A percentile compares a stretch with the other conserved stretches of the same genome.
phyloP scores from a whole-genome alignment of 2,797 vertebrate species.

The Chelidonichthys spinosus region DNA sequence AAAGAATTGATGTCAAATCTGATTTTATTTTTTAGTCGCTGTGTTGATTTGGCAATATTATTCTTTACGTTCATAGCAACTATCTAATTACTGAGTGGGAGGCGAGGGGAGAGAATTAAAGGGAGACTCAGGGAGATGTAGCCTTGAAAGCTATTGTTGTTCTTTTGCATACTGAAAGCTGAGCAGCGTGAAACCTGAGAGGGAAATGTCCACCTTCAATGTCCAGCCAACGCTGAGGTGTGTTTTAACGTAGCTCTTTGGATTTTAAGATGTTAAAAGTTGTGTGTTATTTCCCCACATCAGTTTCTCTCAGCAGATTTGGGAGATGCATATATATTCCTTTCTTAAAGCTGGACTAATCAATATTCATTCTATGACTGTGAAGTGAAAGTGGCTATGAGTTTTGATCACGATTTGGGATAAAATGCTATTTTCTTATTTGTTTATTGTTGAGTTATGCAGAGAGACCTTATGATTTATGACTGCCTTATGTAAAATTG shows the following conservation, averaged over 20 bases:
- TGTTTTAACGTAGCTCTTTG: neutral
- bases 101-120: slow-evolving; percentile 5
- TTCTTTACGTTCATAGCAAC: slow-evolving; percentile 38
- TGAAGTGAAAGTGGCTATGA: neutral
- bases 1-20: slow-evolving; percentile 38
- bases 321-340: neutral
- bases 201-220: neutral
- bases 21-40: slow-evolving; percentile 30
- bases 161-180: slow-evolving; percentile 22
- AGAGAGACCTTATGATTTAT: too few relatives aligned
- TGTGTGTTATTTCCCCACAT: neutral
- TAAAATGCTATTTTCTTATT: too few relatives aligned
- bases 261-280: neutral
- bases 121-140: neutral
- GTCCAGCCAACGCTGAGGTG: neutral
- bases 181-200: neutral
- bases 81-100: slow-evolving; percentile 27
- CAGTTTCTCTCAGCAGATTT: neutral
- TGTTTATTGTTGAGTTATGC: too few relatives aligned
- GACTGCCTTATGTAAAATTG: too few relatives aligned
- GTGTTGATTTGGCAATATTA: slow-evolving; percentile 25
- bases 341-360: neutral
- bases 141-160: neutral
- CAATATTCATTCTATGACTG: neutral
- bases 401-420: too few relatives aligned